Conservation (phyloP, 2,888 invertebrate species). For the Agrotis clavis region DNA sequence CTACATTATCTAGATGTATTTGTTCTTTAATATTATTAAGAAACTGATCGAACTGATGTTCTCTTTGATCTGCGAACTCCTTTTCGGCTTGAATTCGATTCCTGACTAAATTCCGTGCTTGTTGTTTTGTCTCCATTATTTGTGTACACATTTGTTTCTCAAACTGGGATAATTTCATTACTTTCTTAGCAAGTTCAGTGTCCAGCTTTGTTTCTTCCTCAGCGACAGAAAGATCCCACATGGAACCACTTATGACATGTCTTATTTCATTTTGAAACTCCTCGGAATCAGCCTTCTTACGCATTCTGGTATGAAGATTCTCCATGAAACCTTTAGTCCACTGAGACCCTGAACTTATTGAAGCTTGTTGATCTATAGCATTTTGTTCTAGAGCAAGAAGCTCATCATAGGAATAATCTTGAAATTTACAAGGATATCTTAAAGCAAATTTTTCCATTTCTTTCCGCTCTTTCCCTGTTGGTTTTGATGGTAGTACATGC, state of each 20-base stretch:
- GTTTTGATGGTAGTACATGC: constrained; percentile 61
- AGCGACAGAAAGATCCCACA: constrained; percentile 90
- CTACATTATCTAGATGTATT: constrained; percentile 84
- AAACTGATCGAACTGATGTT: constrained; percentile 86
- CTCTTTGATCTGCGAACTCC: constrained; percentile 87
- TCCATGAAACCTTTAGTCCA: constrained; percentile 88
- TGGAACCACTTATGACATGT: constrained; percentile 84
- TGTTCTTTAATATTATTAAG: constrained; percentile 85
- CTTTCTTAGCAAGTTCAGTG: constrained; percentile 88
- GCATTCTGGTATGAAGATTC: constrained; percentile 85
- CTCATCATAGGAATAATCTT: constrained; percentile 85
- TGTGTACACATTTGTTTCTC: constrained; percentile 93
- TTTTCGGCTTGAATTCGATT: constrained; percentile 89
- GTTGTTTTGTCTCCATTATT: constrained; percentile 92
- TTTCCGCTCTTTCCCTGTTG: constrained; percentile 71
- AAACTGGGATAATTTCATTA: constrained; percentile 92
- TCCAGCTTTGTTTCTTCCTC: constrained; percentile 90
- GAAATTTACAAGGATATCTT: constrained; percentile 80
- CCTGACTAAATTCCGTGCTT: constrained; percentile 89
- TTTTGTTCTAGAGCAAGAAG: constrained; percentile 80
- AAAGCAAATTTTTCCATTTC: constrained; percentile 82
- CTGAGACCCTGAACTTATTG: constrained; percentile 78
- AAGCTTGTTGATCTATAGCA: constrained; percentile 74
- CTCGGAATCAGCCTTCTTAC: constrained; percentile 82
- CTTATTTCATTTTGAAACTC: constrained; percentile 88